phyloP scores from a whole-genome alignment of 2,888 invertebrate species.

The Eristalinus sepulchralis region DNA sequence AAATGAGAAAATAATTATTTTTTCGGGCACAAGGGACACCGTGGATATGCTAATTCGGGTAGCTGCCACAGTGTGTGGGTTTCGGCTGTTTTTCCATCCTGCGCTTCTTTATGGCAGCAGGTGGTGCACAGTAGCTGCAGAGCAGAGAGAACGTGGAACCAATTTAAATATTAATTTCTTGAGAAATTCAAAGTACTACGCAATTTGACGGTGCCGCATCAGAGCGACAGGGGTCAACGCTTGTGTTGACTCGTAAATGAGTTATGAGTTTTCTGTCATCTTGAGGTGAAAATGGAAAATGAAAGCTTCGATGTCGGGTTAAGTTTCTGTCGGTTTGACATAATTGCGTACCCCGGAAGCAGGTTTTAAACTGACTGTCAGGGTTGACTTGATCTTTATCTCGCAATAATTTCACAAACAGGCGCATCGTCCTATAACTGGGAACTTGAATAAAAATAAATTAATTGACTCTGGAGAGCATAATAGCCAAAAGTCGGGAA shows the following conservation, averaged over 20 bases:
- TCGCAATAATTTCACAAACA: no score
- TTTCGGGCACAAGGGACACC: neutral
- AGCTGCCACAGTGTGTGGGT: neutral
- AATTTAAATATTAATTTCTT: constrained; percentile 4
- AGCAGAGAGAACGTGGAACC: constrained; percentile 1
- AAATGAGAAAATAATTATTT: neutral
- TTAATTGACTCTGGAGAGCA: no score
- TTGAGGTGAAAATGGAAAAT: neutral
- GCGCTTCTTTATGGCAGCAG: neutral
- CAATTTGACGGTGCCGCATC: neutral
- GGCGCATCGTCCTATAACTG: no score
- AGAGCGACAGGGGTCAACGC: neutral
- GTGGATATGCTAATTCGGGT: neutral
- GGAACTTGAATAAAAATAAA: no score
- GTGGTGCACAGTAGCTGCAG: constrained; percentile 2
- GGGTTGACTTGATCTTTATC: no score
- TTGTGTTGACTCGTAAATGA: neutral
- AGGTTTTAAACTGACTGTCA: no score
- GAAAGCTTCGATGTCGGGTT: no score
- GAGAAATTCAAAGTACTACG: neutral
- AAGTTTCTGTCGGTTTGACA: no score
- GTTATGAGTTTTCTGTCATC: no score
- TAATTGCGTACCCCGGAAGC: no score
- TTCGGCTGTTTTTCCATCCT: neutral
- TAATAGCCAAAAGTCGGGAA: no score